Evolutionary conservation across 1,140 invertebrate species (phyloP), one percentile per base, ranked within the genome.

Genomic region (Megalopta genalis): DNA sequence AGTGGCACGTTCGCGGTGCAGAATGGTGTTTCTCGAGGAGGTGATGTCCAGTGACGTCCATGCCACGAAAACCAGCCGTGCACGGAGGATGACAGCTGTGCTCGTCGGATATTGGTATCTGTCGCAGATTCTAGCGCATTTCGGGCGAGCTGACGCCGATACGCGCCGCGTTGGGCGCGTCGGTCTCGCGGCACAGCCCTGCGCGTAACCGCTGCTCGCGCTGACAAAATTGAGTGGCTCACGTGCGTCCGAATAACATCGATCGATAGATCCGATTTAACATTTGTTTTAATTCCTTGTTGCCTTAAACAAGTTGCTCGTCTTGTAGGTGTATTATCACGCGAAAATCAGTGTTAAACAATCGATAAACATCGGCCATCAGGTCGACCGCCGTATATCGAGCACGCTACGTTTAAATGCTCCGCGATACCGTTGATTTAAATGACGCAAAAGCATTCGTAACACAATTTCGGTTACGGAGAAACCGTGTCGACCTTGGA

Each of bases 231-330:
- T 25, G 32, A 25, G 6, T 32, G 14, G 16, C 27, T 57, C 54
- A 67, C 62, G 32, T 71, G 67, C 16, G 9, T 66, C 5, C 14
- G 2, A 32, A 71, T 59, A 46, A 23, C 60, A 81, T 71, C 32
- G 42, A 77, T 77, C 62, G 66, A 71, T 77, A 27, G 59, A 63
- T 77, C 71, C 1, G 10, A 70, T 81, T 77, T n/a, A 8, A 18
- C 21, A 52, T 77, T 25, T 32, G 32, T 32, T 57, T 49, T 64
- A 27, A 77, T 77, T 76, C 49, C 39, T 0, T 27, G 42, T 72
- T 32, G 27, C 42, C 32, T 4, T 32, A 32, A 32, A 32, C 1
- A 32, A 32, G 32, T 32, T 32, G 4, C 32, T 2, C 32, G 32
- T 4, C 32, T 16, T 16, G 21, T 12, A 54, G 14, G 21, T 14